These are phyloP conservation scores for Campylorhamphus procurvoides DNA, from an alignment of 2,113 vertebrate genomes.

Conservation along the genomic window DNA sequence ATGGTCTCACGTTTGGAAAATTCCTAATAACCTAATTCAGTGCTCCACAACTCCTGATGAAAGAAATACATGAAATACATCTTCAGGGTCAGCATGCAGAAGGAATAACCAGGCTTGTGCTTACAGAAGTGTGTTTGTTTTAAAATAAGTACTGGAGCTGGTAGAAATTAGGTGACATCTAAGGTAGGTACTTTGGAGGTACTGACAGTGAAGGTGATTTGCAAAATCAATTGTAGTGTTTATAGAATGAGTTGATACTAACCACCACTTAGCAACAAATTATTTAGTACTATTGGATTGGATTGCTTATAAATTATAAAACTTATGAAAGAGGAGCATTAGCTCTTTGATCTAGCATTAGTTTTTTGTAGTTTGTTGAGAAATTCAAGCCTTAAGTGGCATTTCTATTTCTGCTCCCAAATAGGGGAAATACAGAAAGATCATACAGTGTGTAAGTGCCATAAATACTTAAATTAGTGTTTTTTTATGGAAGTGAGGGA, in stretches of 20 bases:
- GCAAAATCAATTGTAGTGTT: background rate
- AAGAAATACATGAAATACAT: background rate
- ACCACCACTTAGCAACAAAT: background rate
- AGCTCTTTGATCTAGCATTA: background rate
- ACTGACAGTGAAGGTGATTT: background rate
- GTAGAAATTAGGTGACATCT: background rate
- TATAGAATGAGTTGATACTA: background rate
- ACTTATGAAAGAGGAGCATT: background rate
- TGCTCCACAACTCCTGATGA: background rate
- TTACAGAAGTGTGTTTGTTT: background rate
- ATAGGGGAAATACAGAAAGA: background rate
- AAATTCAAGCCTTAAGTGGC: background rate
- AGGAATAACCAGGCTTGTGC: background rate
- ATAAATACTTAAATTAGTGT: background rate
- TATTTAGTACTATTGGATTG: background rate
- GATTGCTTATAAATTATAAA: background rate
- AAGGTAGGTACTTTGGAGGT: background rate
- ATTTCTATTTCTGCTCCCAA: background rate
- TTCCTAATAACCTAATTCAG: background rate
- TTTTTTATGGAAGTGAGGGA: background rate
- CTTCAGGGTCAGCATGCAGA: background rate
- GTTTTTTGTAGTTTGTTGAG: background rate
- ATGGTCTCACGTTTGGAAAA: background rate
- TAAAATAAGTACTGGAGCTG: background rate
- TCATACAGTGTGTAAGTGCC: background rate